Percentiles rank a stretch among this genome's conserved stretches.
Evolutionary conservation across 1,140 invertebrate genomes (phyloP).

Genomic region (Monochamus saltuarius): DNA sequence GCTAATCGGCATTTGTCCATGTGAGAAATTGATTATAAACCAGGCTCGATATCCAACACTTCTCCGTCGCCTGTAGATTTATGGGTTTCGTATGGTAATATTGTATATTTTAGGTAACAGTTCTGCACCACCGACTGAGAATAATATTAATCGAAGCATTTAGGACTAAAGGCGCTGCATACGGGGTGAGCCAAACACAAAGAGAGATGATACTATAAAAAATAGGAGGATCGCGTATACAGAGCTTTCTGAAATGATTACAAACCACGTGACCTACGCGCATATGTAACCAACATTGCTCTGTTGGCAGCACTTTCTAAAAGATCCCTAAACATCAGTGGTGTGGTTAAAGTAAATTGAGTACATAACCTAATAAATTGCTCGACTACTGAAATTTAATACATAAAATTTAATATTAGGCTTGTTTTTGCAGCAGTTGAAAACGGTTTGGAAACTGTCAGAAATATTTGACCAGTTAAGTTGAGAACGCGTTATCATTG

Average conservation of each 20-base stretch:
- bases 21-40: constrained; percentile 18
- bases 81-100: constrained; percentile 13
- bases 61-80: constrained; percentile 6
- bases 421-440: too few species aligned
- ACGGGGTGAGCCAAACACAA: not conserved
- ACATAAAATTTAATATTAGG: too few species aligned
- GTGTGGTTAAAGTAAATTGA: too few species aligned
- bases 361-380: too few species aligned
- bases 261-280: not conserved
- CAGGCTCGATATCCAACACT: constrained; percentile 12
- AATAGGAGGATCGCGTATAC: constrained; percentile 4
- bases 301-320: too few species aligned
- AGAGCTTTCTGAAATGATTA: not conserved
- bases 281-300: not conserved
- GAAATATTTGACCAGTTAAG: too few species aligned
- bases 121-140: not conserved
- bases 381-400: too few species aligned
- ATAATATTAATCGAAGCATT: constrained; percentile 6
- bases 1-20: constrained; percentile 8
- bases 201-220: not conserved
- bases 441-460: too few species aligned
- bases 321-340: too few species aligned
- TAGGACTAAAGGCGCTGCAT: not conserved
- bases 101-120: constrained; percentile 18
- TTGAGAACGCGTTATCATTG: too few species aligned